Percentiles rank a stretch among this genome's conserved stretches.
Evolutionary conservation across 2,797 vertebrate genomes (phyloP).

Genomic region (Lacerta bilineata): DNA sequence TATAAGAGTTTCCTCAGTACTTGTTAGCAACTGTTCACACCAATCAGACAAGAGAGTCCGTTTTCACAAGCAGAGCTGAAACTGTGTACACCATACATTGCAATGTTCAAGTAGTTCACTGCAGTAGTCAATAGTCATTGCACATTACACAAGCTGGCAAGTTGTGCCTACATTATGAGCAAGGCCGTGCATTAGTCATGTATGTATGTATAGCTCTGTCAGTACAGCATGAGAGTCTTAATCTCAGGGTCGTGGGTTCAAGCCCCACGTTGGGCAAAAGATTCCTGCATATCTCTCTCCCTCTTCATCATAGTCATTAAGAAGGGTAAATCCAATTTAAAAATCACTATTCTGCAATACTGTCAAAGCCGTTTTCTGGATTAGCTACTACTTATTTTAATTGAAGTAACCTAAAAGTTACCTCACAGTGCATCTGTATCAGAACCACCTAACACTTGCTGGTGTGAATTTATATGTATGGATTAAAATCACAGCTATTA

Average conservation of each 20-base stretch:
- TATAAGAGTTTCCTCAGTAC: constrained; percentile 4
- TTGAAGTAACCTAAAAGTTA: neutral
- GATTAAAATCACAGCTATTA: constrained; percentile 20
- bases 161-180: neutral
- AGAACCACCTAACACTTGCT: neutral
- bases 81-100: neutral
- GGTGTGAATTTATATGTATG: constrained; percentile 17
- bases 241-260: neutral
- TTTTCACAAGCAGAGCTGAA: neutral
- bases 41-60: neutral
- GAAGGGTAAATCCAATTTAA: neutral
- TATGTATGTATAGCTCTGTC: neutral
- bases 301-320: neutral
- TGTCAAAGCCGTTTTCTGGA: constrained; percentile 13
- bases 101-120: neutral
- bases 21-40: neutral
- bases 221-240: neutral
- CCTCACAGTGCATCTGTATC: neutral
- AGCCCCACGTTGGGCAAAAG: too few relatives aligned
- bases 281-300: neutral
- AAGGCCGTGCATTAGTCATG: neutral
- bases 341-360: neutral
- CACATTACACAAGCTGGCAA: too few relatives aligned
- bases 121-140: neutral
- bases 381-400: constrained; percentile 2